Evolutionary conservation across 2,888 invertebrate genomes (phyloP).

Genomic region (Brachyptera risi): DNA sequence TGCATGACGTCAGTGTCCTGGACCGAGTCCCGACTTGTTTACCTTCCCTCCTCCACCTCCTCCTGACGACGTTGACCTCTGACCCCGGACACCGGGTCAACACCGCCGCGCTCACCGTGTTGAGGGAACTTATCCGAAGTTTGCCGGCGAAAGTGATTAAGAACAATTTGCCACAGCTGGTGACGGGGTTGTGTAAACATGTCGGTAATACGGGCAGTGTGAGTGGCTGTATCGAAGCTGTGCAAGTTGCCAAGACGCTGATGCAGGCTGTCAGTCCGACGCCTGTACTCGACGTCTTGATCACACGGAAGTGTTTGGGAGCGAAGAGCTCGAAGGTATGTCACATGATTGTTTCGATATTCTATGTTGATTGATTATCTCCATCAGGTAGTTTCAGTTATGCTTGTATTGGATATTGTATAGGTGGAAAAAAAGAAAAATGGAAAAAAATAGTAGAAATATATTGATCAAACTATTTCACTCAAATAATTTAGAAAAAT

Average conservation of each 20-base stretch:
- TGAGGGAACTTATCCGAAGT: slow-evolving; percentile 36
- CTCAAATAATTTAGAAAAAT: too few relatives aligned
- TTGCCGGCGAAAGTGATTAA: slow-evolving; percentile 30
- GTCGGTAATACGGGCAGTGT: slow-evolving; percentile 38
- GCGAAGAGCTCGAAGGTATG: slow-evolving; percentile 43
- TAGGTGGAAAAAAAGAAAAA: too few relatives aligned
- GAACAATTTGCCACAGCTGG: slow-evolving; percentile 28
- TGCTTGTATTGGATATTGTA: too few relatives aligned
- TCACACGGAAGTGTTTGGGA: slow-evolving; percentile 45
- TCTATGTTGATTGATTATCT: too few relatives aligned
- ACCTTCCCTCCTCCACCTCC: slow-evolving; percentile 58
- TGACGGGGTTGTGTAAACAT: slow-evolving; percentile 42
- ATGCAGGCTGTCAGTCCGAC: slow-evolving; percentile 52
- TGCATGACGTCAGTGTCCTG: slow-evolving; percentile 52
- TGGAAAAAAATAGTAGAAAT: too few relatives aligned
- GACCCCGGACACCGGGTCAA: slow-evolving; percentile 54
- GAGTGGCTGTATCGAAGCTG: slow-evolving; percentile 48
- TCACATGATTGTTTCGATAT: too few relatives aligned
- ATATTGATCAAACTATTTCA: too few relatives aligned
- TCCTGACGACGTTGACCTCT: slow-evolving; percentile 54
- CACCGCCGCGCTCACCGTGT: slow-evolving; percentile 46
- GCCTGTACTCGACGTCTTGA: slow-evolving; percentile 50
- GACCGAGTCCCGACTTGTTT: slow-evolving; percentile 50
- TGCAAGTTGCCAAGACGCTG: slow-evolving; percentile 48
- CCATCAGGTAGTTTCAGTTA: too few relatives aligned